Evolutionary conservation across 2,888 invertebrate genomes (phyloP).

Genomic region (Epinotia brunnichana): DNA sequence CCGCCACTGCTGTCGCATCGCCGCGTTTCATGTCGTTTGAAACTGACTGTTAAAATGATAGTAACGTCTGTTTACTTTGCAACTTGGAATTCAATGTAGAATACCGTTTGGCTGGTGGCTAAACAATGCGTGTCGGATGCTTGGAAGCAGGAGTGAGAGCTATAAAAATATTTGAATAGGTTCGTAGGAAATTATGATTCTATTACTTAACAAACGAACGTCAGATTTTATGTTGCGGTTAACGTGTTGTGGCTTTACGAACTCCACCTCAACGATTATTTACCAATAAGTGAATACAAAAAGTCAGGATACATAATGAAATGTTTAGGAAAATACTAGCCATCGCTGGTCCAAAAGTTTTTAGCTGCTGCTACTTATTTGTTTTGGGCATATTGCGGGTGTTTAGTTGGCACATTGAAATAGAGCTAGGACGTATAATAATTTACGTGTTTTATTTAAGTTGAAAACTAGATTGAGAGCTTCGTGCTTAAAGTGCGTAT

Average conservation of each 20-base stretch:
- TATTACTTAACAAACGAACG: conserved; percentile 7
- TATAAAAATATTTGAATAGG: conserved; percentile 10
- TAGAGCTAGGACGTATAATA: too few species aligned
- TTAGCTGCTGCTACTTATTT: too few species aligned
- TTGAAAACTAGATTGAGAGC: too few species aligned
- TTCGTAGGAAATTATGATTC: conserved; percentile 21
- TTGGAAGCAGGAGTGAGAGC: conserved; percentile 11
- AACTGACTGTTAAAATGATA: conserved; percentile 56
- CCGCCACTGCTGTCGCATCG: conserved; percentile 52
- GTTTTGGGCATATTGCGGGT: too few species aligned
- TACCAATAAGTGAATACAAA: background rate
- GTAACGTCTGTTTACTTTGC: conserved; percentile 49
- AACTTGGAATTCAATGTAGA: conserved; percentile 37
- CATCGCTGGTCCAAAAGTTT: too few species aligned
- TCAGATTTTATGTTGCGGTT: background rate
- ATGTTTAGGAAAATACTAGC: too few species aligned
- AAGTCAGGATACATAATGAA: background rate
- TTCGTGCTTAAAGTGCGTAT: background rate
- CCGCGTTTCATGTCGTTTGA: conserved; percentile 55
- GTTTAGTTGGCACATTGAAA: too few species aligned
- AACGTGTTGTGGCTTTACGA: background rate
- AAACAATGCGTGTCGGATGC: conserved; percentile 15
- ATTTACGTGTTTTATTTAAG: too few species aligned
- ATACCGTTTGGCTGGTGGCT: conserved; percentile 19
- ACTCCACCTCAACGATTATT: background rate